Base-by-base conservation (phyloP, 2,113 vertebrate genomes). In the Malurus cyaneus region DNA sequence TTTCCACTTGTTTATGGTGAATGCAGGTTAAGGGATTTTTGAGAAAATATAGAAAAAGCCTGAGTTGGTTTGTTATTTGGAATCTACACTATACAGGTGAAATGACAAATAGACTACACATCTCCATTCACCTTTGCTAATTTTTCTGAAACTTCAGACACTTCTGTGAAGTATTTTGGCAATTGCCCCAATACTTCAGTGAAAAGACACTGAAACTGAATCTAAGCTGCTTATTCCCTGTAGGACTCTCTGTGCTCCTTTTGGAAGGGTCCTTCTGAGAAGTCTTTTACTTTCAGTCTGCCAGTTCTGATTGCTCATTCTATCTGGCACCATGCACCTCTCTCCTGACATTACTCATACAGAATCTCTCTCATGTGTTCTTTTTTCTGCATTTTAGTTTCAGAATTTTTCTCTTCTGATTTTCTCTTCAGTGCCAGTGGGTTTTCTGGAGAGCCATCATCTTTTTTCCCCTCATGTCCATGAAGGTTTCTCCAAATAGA, bases 191-290 rank as follows among this genome's bases (percentile, higher is more conserved):
- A 46, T 46, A 46, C 44, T 46, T 46, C 44, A 46, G 50, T 99
- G 54, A 94, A 99, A 99, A 73, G 98, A 99, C 53, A 99, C 99
- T 97, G 88, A 99, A 99, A 36, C 93, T 96, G 72, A 97, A 62
- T 54, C 54, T 47, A 2, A 42, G 14, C n/a, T 76, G 28, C n/a
- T 41, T 64, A 8, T 32, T 26, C 3, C 5, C 64, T 57, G 6
- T 3, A n/a, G 72, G 57, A 32, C 94, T 36, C 8, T 65, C 59
- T 28, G 3, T 18, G 9, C 50, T 70, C 26, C 39, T 60, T 80
- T 71, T 29, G 46, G 39, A 23, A 59, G 57, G 26, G 31, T 62
- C 71, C 28, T 61, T 78, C 80, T n/a, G 59, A 80, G 66, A 61
- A 31, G 19, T 18, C 41, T 52, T 52, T 83, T 50, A 19, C 32